Conservation (phyloP, 1,140 invertebrate species). For the Caerostris darwini region DNA sequence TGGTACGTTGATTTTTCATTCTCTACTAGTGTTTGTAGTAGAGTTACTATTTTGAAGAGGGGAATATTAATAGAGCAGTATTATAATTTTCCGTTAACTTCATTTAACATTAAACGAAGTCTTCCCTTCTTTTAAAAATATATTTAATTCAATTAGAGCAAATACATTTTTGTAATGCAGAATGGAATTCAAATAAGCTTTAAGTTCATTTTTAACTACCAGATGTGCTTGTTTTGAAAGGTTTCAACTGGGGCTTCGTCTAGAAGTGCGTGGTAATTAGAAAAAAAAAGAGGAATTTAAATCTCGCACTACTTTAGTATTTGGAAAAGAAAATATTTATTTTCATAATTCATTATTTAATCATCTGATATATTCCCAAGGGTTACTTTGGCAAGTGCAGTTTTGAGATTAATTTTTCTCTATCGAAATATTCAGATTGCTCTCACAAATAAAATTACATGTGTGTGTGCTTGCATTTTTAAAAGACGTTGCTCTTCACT, state of each 20-base stretch:
- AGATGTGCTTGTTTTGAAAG: neutral
- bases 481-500: neutral
- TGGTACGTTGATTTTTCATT: slow-evolving; percentile 50
- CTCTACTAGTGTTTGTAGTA: neutral
- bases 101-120: slow-evolving; percentile 12
- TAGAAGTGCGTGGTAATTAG: neutral
- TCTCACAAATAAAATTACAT: neutral
- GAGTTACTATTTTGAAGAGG: neutral
- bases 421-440: neutral
- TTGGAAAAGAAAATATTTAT: neutral
- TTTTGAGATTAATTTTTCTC: neutral
- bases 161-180: too few species aligned
- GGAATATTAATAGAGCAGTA: neutral
- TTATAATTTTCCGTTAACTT: slow-evolving; percentile 33
- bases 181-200: neutral
- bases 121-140: too few species aligned
- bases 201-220: slow-evolving; percentile 13
- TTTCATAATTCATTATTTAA: slow-evolving; percentile 8
- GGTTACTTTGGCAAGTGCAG: neutral
- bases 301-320: neutral
- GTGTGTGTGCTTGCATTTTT: neutral
- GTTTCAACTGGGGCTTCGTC: neutral
- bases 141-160: too few species aligned
- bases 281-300: neutral
- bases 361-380: neutral